Evolutionary conservation across 2,888 invertebrate genomes (phyloP).

Genomic region (Chaetoderma sp.): DNA sequence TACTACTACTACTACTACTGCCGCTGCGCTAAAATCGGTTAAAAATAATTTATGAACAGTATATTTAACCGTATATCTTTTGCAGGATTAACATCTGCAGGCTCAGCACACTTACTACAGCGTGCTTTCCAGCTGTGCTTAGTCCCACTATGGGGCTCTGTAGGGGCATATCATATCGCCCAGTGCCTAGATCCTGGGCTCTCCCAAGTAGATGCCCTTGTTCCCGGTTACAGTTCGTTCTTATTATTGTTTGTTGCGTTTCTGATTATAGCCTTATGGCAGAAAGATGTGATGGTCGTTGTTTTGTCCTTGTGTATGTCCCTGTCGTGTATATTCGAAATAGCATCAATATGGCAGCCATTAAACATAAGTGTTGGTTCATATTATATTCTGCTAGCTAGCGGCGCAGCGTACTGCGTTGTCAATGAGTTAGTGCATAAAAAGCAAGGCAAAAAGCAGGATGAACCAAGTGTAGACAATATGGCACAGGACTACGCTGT

Average conservation of each 20-base stretch:
- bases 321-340: conserved; percentile 42
- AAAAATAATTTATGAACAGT: too few relatives aligned
- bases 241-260: conserved; percentile 41
- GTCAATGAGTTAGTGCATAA: background rate
- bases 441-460: too few relatives aligned
- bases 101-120: conserved; percentile 32
- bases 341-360: conserved; percentile 40
- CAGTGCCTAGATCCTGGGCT: background rate
- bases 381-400: conserved; percentile 39
- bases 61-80: too few relatives aligned
- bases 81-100: conserved; percentile 42
- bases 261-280: conserved; percentile 30
- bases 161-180: conserved; percentile 36
- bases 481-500: conserved; percentile 37
- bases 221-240: conserved; percentile 43
- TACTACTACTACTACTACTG: too few relatives aligned
- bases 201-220: conserved; percentile 32
- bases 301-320: conserved; percentile 38
- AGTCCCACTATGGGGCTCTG: conserved; percentile 40
- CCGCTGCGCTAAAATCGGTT: too few relatives aligned
- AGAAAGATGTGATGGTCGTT: conserved; percentile 33
- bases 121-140: conserved; percentile 39
- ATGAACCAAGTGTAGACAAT: too few relatives aligned
- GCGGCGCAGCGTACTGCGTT: background rate
- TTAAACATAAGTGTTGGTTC: conserved; percentile 38